Evolutionary conservation across 35 echinoderm and acorn worm genomes (phyloP).

Genomic region (Lytechinus variegatus): DNA sequence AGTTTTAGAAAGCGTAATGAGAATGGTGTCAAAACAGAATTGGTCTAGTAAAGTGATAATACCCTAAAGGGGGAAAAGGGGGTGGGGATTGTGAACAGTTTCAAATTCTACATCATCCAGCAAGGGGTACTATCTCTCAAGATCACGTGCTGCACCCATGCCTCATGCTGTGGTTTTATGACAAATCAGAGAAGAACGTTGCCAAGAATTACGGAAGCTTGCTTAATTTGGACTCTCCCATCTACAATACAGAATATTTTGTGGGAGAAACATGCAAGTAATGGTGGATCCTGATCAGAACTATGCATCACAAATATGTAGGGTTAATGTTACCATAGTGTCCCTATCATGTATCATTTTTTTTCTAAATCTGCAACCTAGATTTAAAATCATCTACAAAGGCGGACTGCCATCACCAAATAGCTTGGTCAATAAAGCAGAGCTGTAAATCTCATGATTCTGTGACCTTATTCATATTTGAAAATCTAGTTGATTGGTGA

Average conservation of each 20-base stretch:
- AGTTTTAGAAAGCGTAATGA: too few species aligned
- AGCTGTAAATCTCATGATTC: too few species aligned
- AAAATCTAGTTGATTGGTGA: too few species aligned
- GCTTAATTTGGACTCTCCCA: not conserved
- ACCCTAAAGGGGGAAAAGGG: too few species aligned
- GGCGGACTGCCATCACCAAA: not conserved
- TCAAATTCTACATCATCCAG: not conserved
- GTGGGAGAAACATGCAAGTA: not conserved
- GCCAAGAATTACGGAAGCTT: slow-evolving; percentile 17
- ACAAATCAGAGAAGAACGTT: not conserved
- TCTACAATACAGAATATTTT: not conserved
- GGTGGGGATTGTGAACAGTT: too few species aligned
- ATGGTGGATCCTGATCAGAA: not conserved
- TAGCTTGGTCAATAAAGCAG: too few species aligned
- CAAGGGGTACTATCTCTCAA: not conserved
- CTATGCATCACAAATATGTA: not conserved
- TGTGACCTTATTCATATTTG: too few species aligned
- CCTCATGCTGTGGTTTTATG: not conserved
- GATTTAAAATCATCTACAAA: not conserved
- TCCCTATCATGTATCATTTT: not conserved
- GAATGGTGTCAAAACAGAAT: too few species aligned
- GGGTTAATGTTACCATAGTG: not conserved
- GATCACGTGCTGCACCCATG: not conserved
- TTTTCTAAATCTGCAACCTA: not conserved
- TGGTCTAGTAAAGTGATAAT: too few species aligned